Percentiles rank a stretch among this genome's conserved stretches.
phyloP scores from a whole-genome alignment of 2,797 vertebrate species.

The Hemitrygon akajei region DNA sequence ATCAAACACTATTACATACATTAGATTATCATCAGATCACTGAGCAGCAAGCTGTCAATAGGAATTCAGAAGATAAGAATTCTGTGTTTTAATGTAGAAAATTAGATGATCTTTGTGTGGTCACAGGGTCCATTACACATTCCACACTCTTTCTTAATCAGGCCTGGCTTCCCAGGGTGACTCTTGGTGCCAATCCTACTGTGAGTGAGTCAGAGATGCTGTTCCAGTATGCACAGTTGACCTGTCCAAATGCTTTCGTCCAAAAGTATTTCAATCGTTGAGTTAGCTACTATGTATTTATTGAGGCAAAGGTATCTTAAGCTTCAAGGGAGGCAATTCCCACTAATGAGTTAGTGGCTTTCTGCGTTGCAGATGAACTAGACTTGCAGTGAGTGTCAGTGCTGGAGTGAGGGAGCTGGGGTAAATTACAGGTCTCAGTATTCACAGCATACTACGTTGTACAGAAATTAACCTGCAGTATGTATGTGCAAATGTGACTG shows the following conservation, averaged over 20 bases:
- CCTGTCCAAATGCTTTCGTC: slow-evolving; percentile 13
- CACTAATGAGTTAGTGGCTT: background rate
- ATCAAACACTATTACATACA: background rate
- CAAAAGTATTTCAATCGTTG: slow-evolving; percentile 20
- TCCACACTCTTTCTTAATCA: background rate
- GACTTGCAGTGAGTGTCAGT: background rate
- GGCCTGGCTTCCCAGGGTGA: background rate
- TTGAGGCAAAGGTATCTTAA: background rate
- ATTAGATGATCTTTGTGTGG: background rate
- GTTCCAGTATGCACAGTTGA: background rate
- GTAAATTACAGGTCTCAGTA: slow-evolving; percentile 19
- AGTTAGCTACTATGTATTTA: slow-evolving; percentile 1
- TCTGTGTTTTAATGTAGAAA: background rate
- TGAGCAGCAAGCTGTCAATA: background rate
- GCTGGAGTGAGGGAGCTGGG: background rate
- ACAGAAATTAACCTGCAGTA: slow-evolving; percentile 1
- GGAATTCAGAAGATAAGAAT: background rate
- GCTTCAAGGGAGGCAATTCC: background rate
- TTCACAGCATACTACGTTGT: background rate
- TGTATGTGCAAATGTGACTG: background rate
- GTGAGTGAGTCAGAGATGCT: background rate
- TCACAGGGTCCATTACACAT: background rate
- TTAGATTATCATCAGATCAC: background rate
- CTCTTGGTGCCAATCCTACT: background rate
- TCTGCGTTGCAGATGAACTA: background rate